phyloP scores from a whole-genome alignment of 2,113 vertebrate species.

The Camelus bactrianus region DNA sequence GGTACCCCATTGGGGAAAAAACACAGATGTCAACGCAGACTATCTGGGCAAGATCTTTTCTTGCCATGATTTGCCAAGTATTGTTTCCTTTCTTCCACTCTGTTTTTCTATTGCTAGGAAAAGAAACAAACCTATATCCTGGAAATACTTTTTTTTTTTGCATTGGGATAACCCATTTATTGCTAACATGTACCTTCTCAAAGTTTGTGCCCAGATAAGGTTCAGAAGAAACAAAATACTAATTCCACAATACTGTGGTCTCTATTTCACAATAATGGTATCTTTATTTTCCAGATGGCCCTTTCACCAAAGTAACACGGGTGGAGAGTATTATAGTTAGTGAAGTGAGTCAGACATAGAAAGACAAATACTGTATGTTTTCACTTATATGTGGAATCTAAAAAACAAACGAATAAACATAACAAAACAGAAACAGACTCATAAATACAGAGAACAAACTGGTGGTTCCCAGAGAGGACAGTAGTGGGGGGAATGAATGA shows the following conservation, averaged over 20 bases:
- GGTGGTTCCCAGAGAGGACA: not conserved
- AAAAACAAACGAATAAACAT: not conserved
- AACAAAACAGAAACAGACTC: not conserved
- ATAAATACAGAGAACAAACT: not conserved
- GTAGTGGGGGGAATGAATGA: fast-evolving
- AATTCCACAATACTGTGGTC: not conserved
- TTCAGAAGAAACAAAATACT: not conserved
- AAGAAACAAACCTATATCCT: not conserved
- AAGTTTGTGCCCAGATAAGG: not conserved
- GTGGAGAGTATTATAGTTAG: not conserved
- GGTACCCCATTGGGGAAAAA: not conserved
- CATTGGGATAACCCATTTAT: not conserved
- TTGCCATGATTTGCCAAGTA: not conserved
- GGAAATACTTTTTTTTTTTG: not conserved
- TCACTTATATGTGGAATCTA: not conserved
- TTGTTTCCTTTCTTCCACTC: not conserved
- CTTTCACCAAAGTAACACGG: not conserved
- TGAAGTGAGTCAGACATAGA: not conserved
- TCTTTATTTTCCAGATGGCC: not conserved
- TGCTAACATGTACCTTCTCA: not conserved
- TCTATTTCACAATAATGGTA: not conserved
- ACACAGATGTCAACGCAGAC: not conserved
- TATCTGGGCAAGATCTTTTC: not conserved
- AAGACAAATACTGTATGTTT: not conserved
- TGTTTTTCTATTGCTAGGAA: not conserved